phyloP scores from a whole-genome alignment of 2,797 vertebrate genomes.

The Dendrocincla fuliginosa region DNA sequence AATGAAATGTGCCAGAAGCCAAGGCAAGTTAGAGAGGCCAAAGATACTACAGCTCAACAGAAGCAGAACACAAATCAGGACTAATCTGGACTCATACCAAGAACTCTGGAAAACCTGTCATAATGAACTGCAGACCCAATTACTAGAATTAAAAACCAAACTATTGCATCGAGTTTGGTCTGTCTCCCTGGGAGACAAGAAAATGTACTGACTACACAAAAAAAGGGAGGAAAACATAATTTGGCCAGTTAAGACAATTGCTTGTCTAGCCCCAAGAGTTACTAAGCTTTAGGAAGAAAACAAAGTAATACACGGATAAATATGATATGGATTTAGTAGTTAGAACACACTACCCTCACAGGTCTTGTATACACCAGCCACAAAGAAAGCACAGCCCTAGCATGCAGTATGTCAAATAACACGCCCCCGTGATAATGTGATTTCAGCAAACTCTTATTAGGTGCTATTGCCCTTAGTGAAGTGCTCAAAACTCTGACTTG shows the following conservation, averaged over 20 bases:
- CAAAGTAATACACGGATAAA: background rate
- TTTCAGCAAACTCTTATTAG: background rate
- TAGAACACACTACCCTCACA: background rate
- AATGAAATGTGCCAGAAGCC: background rate
- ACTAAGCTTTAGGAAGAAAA: background rate
- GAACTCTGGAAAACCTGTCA: background rate
- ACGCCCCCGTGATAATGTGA: rapidly evolving
- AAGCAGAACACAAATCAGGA: background rate
- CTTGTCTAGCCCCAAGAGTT: background rate
- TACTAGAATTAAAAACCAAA: background rate
- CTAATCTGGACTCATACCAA: background rate
- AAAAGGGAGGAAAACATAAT: background rate
- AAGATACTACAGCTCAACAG: constrained; percentile 2
- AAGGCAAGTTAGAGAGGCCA: background rate
- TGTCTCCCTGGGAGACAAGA: background rate
- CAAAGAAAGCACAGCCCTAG: background rate
- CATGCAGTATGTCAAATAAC: background rate
- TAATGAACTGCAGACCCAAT: background rate
- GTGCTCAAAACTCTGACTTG: background rate
- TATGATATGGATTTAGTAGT: rapidly evolving
- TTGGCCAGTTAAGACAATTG: background rate
- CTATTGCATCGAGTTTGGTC: background rate
- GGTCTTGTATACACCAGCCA: background rate
- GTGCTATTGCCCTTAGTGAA: background rate
- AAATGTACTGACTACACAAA: background rate